Evolutionary conservation across 2,888 invertebrate species (phyloP), one percentile per base, ranked within the genome.

Genomic region (Tenthredo mesomela): DNA sequence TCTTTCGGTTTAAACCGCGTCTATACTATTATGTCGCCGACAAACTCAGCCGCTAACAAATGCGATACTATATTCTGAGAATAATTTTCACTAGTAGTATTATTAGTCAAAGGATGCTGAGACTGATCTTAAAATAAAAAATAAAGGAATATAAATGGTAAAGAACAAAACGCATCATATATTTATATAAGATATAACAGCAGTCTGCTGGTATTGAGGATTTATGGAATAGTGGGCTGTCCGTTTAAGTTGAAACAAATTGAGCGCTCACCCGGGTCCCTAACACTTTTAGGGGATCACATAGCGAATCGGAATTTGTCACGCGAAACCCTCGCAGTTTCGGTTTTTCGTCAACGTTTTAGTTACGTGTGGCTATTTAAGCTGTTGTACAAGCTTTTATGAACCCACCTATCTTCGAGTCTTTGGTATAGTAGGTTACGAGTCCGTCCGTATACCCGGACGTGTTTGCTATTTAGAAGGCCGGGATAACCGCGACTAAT

Each of bases 401-500:
- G 47, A 50, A 43, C n/a, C 37, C 47, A 54, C 43, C 65, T 29
- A 47, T 73, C 12, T 61, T 21, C 10, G 18, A 58, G 33, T 84
- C 12, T 65, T 65, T 25, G 7, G 73, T 65, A 43, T 77, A 29
- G n/a, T 54, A 47, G 80, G 29, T 29, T 73, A 77, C 77, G 40
- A 71, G 84, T 82, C n/a, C n/a, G n/a, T 73, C 84, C 73, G 33
- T n/a, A n/a, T n/a, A 15, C 15, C 80, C n/a, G 85, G 82, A 84
- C 82, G 85, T 87, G 86, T 89, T 84, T 84, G 84, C 67, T 84
- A 40, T 84, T 90, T 89, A 88, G 88, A 85, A 87, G 84, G 84
- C 84, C 85, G 83, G 86, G 87, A 90, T 88, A 89, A 88, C 89
- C 91, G 88, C 89, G 83, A 84, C 91, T 88, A 92, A 92, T 92